Conservation (phyloP, 2,888 invertebrate species). For the Blastobasis adustella region DNA sequence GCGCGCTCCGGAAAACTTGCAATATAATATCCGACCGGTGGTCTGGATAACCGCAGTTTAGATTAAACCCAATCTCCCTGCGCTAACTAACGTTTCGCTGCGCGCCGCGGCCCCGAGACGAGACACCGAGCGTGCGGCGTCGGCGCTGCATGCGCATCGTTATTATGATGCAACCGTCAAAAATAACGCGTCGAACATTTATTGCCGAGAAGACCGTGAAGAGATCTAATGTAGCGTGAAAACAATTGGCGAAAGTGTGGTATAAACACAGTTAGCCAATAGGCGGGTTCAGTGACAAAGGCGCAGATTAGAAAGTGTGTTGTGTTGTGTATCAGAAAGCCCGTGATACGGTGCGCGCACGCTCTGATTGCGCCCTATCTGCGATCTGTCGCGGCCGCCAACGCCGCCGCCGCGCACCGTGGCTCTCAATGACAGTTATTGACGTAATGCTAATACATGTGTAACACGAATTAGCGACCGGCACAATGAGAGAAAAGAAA, state of each 20-base stretch:
- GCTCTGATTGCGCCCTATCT: conserved; percentile 73
- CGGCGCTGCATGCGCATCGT: conserved; percentile 4
- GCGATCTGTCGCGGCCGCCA: conserved; percentile 59
- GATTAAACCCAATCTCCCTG: conserved; percentile 21
- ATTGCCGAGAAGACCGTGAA: conserved; percentile 48
- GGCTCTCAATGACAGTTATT: not conserved
- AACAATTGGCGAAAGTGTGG: conserved; percentile 73
- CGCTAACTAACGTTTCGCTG: conserved; percentile 1
- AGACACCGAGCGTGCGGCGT: not conserved
- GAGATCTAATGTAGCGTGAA: conserved; percentile 66
- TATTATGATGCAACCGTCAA: conserved; percentile 42
- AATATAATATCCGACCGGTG: conserved; percentile 43
- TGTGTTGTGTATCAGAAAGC: conserved; percentile 63
- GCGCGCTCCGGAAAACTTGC: conserved; percentile 44
- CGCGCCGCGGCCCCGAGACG: not conserved
- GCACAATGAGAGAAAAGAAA: no score
- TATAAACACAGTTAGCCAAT: conserved; percentile 62
- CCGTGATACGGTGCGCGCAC: conserved; percentile 60
- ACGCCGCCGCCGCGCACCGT: conserved; percentile 20
- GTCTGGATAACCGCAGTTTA: conserved; percentile 56
- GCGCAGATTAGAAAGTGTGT: conserved; percentile 73
- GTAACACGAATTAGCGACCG: no score
- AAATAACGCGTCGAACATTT: conserved; percentile 43
- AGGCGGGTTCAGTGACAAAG: conserved; percentile 66
- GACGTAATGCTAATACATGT: no score